These are phyloP conservation scores for Pararge aegeria DNA, from an alignment of 1,140 invertebrate species.

Conservation along the genomic window DNA sequence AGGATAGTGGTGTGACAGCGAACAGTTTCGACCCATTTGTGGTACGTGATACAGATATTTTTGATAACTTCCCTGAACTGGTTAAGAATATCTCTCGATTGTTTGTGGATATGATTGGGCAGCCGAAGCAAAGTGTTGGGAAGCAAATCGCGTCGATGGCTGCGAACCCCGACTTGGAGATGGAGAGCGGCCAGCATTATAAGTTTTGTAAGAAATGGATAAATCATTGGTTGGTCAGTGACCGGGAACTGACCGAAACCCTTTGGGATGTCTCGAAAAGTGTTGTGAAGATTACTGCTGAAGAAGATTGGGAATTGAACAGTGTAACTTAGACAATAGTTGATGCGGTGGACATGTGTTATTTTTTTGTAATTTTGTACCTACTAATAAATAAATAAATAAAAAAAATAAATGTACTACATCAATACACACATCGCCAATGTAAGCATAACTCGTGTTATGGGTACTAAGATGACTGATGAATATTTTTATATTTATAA, in stretches of 20 bases:
- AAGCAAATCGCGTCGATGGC: constrained; percentile 53
- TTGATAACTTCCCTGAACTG: constrained; percentile 42
- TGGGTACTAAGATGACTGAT: too few relatives aligned
- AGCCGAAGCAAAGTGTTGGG: constrained; percentile 56
- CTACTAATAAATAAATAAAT: too few relatives aligned
- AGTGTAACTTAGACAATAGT: not conserved
- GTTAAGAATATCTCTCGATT: constrained; percentile 43
- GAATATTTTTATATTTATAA: too few relatives aligned
- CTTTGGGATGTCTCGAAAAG: constrained; percentile 59
- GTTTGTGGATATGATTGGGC: constrained; percentile 56
- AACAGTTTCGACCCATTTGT: constrained; percentile 83
- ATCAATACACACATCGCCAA: too few relatives aligned
- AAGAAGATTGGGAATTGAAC: constrained; percentile 49
- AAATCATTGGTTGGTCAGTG: constrained; percentile 53
- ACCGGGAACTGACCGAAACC: constrained; percentile 39
- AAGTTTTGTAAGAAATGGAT: constrained; percentile 61
- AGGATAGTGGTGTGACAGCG: constrained; percentile 80
- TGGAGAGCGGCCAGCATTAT: constrained; percentile 63
- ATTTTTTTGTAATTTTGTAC: not conserved
- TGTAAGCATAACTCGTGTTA: too few relatives aligned
- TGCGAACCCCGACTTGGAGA: constrained; percentile 45
- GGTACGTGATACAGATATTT: constrained; percentile 66
- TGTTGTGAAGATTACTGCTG: constrained; percentile 48
- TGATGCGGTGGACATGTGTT: not conserved
- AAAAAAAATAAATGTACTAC: too few relatives aligned